phyloP scores from a whole-genome alignment of 2,888 invertebrate species.

The Oxyteleia sp. region DNA sequence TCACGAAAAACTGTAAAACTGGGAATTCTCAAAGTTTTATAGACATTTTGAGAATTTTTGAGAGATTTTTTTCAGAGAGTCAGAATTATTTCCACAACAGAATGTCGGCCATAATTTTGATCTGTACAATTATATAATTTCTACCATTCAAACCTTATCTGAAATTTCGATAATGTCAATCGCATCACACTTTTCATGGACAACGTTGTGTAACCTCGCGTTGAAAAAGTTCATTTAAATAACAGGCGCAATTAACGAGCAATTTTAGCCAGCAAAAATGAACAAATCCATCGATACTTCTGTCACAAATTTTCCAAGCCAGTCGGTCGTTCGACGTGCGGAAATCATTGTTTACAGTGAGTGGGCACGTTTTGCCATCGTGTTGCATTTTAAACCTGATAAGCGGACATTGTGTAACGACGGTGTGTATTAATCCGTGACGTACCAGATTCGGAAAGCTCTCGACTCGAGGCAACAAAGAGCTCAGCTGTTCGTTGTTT shows the following conservation, averaged over 20 bases:
- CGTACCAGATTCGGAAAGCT: conserved; percentile 33
- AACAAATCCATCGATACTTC: conserved; percentile 17
- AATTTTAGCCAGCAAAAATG: not conserved
- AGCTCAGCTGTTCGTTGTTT: conserved; percentile 20
- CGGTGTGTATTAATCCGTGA: conserved; percentile 63
- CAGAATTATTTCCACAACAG: no score
- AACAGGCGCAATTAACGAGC: not conserved
- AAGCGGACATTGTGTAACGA: conserved; percentile 64
- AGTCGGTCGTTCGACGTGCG: conserved; percentile 36
- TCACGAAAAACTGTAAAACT: no score
- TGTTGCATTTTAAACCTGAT: conserved; percentile 69
- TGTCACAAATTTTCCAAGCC: conserved; percentile 21
- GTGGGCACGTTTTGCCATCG: conserved; percentile 77
- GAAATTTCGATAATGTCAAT: conserved; percentile 16
- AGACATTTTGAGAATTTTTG: no score
- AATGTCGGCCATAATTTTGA: not conserved
- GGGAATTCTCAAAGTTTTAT: no score
- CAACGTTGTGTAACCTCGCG: conserved; percentile 8
- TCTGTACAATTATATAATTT: conserved; percentile 5
- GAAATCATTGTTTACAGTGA: conserved; percentile 80
- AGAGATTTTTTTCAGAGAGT: no score
- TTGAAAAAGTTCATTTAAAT: conserved; percentile 3
- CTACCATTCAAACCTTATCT: not conserved
- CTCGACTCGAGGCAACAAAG: conserved; percentile 20
- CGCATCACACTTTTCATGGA: conserved; percentile 1